These are phyloP conservation scores for Spinibarbus caldwelli DNA, from an alignment of 2,797 vertebrate species.

Conservation along the genomic window DNA sequence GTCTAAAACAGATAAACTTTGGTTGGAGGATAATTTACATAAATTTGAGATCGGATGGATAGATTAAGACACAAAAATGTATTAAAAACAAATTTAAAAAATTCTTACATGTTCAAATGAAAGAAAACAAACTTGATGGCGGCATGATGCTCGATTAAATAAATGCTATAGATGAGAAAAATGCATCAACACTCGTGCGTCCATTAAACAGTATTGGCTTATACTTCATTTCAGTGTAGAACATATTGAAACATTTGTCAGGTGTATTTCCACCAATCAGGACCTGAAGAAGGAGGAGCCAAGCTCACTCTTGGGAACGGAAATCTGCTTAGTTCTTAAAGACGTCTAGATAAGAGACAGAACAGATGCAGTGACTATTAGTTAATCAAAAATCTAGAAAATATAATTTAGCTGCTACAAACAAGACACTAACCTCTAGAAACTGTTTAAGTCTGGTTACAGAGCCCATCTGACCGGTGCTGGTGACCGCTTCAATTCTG, in stretches of 20 bases:
- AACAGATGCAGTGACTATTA: background rate
- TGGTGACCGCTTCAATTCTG: constrained; percentile 91
- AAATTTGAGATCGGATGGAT: background rate
- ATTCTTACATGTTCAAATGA: background rate
- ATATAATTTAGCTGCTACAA: background rate
- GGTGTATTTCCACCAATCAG: constrained; percentile 64
- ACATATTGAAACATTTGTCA: background rate
- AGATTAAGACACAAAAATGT: background rate
- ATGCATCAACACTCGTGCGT: background rate
- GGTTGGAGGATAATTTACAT: background rate
- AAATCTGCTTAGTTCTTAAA: constrained; percentile 81
- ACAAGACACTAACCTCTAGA: constrained; percentile 79
- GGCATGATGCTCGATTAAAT: constrained; percentile 17
- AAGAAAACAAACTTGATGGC: background rate
- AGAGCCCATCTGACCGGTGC: constrained; percentile 87
- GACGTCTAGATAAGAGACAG: constrained; percentile 76
- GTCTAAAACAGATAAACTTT: background rate
- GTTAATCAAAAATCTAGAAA: background rate
- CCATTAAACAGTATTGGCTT: background rate
- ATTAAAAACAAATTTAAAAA: constrained; percentile 7
- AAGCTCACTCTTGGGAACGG: constrained; percentile 85
- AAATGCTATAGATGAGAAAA: background rate
- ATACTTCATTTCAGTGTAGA: background rate
- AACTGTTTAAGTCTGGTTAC: constrained; percentile 88
- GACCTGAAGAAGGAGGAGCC: constrained; percentile 85